Evolutionary conservation across 2,888 invertebrate genomes (phyloP), one percentile per base, ranked within the genome.

Genomic region (Synanthedon vespiformis): DNA sequence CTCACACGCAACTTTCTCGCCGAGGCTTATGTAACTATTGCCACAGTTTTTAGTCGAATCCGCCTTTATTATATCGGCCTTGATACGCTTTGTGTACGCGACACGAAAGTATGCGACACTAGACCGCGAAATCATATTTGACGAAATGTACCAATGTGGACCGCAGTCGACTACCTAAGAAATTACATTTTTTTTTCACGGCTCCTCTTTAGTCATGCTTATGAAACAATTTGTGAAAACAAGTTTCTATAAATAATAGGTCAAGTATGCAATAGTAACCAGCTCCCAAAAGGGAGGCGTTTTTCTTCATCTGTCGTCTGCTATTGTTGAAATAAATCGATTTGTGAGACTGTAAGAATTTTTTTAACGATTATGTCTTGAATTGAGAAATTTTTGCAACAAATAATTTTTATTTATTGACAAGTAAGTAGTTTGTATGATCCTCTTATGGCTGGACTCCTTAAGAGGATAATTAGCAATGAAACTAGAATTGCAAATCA

Each of bases 1-100:
- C 65, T 72, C 70, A 70, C 72, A 71, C 72, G 68, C 70, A 68
- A 72, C 80, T 79, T 80, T 79, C 77, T 69, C 74, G 64, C 54
- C 40, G 18, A 57, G 40, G 49, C 55, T 80, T 76, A 74, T 73
- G 74, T 72, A 80, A 80, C 60, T 49, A 62, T 77, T 77, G 74
- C 72, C 68, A 72, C 69, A 73, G 61, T 74, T 68, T 69, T 68
- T 69, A 54, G 69, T 65, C 69, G 67, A 77, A 69, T 74, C 74
- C 68, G 65, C 68, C 68, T 71, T 71, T 70, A 72, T 71, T 67
- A 67, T 67, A 69, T 58, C 64, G 74, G 72, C 81, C 80, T 80
- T 80, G 80, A 67, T 74, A 68, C 67, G 64, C 56, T 69, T 72
- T 68, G 66, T 65, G 69, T 60, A 57, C 62, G 68, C 66, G 69